Evolutionary conservation across 2,113 vertebrate genomes (phyloP), one percentile per base, ranked within the genome.

Genomic region (Sinocyclocheilus anshuiensis): DNA sequence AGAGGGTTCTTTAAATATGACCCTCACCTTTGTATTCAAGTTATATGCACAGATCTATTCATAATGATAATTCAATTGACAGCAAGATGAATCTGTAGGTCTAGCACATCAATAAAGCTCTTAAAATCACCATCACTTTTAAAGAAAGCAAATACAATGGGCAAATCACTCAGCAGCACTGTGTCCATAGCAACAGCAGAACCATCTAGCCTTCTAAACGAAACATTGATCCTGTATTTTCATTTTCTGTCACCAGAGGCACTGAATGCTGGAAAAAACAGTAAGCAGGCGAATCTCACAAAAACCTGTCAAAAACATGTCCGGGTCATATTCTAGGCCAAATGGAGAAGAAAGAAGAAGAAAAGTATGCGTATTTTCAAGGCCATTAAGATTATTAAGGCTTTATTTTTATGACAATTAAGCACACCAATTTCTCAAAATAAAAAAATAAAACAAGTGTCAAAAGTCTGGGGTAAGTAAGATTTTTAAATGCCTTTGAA

Each of bases 141-240:
- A 81, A 74, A 86, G 88, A 83, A 76, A 45, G 33, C 45, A 85
- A 83, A 86, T 59, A 74, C 20, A 84, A 86, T 88, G 77, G 65
- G 53, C 16, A 82, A 75, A 76, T 80, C 84, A 86, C 87, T 84
- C 65, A 72, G 79, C 65, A 86, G 85, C 61, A 36, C 87, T 61
- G 81, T 72, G 85, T 77, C 86, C 83, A 91, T 87, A 86, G 82
- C 85, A 91, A 92, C 89, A 48, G 86, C 87, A 90, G 78, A 90
- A 89, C 83, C 87, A 89, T 85, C 36, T 80, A 16, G 6, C 83
- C 84, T 76, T 72, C 78, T 6, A 10, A 83, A 90, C 42, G 79
- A 83, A 74, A 61, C 84, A 75, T 84, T 80, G 83, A 84, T 79
- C 86, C 77, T 75, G 50, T 65, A 77, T 69, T 87, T 59, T 63